Evolutionary conservation across 1,140 invertebrate species (phyloP).

Genomic region (Xylocopa sonorina): DNA sequence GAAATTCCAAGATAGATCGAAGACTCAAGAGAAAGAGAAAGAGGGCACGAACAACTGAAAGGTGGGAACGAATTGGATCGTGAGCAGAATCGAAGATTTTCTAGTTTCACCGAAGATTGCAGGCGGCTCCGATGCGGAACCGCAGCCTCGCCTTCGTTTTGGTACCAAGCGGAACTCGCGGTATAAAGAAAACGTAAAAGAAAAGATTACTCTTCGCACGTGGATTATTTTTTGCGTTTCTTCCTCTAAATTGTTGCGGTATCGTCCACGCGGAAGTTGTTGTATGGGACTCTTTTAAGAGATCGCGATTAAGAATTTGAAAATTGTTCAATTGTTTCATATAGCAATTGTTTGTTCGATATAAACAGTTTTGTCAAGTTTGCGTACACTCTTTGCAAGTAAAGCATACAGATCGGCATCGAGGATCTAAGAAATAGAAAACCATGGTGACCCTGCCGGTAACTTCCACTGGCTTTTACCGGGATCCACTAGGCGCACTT

Average conservation of each 20-base stretch:
- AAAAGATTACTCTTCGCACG: not conserved
- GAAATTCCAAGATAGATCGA: constrained; percentile 54
- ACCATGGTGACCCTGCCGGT: constrained; percentile 69
- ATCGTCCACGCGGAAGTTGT: not conserved
- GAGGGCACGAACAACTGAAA: not conserved
- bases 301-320: not conserved
- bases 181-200: not conserved
- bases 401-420: not conserved
- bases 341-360: not conserved
- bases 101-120: not conserved
- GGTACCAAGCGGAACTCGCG: no score
- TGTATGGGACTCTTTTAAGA: not conserved
- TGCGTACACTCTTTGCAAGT: not conserved
- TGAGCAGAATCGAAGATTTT: constrained; percentile 41
- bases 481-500: constrained; percentile 65
- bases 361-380: not conserved
- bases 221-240: no score
- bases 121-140: not conserved
- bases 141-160: not conserved
- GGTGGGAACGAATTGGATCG: constrained; percentile 39
- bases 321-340: not conserved
- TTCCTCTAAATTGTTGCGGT: no score
- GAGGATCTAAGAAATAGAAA: constrained; percentile 21
- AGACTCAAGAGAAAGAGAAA: constrained; percentile 17
- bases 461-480: constrained; percentile 64